A percentile compares a stretch with the other conserved stretches of the same genome.
Evolutionary conservation across 2,797 vertebrate genomes (phyloP).

Genomic region (Sparidentex hasta): DNA sequence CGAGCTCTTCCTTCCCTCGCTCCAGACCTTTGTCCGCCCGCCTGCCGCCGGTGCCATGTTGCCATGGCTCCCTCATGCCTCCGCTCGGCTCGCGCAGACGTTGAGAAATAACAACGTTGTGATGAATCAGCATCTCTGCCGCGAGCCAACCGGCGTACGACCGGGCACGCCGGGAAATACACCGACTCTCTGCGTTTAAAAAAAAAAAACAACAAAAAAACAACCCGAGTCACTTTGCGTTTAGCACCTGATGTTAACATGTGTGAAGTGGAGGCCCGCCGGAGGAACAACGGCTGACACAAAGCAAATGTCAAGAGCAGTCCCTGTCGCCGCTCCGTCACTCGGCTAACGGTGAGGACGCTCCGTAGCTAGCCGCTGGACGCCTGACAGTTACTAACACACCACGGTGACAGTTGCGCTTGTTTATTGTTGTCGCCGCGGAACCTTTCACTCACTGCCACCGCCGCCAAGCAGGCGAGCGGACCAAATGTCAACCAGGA

Average conservation of each 20-base stretch:
- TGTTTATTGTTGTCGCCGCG: constrained; percentile 13
- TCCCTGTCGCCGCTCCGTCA: constrained; percentile 4
- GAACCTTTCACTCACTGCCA: constrained; percentile 20
- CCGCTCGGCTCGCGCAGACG: constrained; percentile 75
- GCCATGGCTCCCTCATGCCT: constrained; percentile 83
- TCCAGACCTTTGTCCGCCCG: constrained; percentile 84
- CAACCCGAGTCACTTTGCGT: neutral
- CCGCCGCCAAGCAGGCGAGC: constrained; percentile 3
- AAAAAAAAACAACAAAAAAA: constrained; percentile 7
- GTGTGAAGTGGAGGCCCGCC: constrained; percentile 40
- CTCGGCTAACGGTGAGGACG: neutral
- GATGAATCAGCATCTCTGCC: constrained; percentile 90
- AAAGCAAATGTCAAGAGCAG: constrained; percentile 76
- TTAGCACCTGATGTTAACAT: constrained; percentile 7
- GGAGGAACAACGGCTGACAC: constrained; percentile 61
- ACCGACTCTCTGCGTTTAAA: neutral
- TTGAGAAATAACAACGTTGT: constrained; percentile 86
- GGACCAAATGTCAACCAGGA: neutral
- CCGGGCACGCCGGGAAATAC: constrained; percentile 37
- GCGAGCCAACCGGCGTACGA: constrained; percentile 41
- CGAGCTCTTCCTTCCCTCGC: constrained; percentile 58
- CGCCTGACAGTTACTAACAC: constrained; percentile 41
- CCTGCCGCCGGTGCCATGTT: constrained; percentile 83
- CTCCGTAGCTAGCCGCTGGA: constrained; percentile 37
- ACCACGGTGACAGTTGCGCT: constrained; percentile 18